Conservation (phyloP, 2,888 invertebrate species). For the Lasioglossum villosulum region DNA sequence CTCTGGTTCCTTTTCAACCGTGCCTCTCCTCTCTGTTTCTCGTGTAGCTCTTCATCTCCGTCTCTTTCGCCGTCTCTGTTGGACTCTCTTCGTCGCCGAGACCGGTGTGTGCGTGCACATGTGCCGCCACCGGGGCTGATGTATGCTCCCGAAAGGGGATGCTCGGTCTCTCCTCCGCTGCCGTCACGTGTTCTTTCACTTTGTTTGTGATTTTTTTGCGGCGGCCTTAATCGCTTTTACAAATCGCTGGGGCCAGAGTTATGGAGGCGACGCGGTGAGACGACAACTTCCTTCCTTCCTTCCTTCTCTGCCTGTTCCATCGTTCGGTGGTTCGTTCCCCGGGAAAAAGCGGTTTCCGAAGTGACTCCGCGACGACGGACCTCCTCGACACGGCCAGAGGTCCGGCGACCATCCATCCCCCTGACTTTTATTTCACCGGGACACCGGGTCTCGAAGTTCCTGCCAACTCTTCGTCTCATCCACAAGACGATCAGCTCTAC, state of each 20-base stretch:
- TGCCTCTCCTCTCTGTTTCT: slow-evolving; percentile 1
- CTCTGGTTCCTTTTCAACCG: background rate
- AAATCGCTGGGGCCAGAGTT: slow-evolving; percentile 51
- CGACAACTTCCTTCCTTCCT: background rate
- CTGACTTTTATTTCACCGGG: background rate
- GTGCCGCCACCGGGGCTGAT: slow-evolving; percentile 74
- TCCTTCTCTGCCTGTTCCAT: background rate
- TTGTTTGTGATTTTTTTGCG: slow-evolving; percentile 76
- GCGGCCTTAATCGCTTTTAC: slow-evolving; percentile 66
- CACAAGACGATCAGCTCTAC: background rate
- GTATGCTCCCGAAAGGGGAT: slow-evolving; percentile 77
- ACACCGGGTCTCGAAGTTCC: background rate
- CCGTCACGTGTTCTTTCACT: slow-evolving; percentile 80
- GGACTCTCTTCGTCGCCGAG: background rate
- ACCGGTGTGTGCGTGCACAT: slow-evolving; percentile 61
- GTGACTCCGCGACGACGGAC: background rate
- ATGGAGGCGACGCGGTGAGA: slow-evolving; percentile 22
- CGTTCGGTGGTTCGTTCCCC: background rate
- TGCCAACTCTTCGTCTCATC: background rate
- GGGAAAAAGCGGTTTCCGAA: slow-evolving; percentile 19
- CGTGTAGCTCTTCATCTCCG: background rate
- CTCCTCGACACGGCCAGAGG: too few species aligned
- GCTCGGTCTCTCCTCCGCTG: slow-evolving; percentile 13
- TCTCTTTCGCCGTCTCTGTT: background rate
- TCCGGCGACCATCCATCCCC: background rate